Percentiles rank a stretch among this genome's conserved stretches.
phyloP scores from a whole-genome alignment of 2,797 vertebrate genomes.

The Phoebastria nigripes region DNA sequence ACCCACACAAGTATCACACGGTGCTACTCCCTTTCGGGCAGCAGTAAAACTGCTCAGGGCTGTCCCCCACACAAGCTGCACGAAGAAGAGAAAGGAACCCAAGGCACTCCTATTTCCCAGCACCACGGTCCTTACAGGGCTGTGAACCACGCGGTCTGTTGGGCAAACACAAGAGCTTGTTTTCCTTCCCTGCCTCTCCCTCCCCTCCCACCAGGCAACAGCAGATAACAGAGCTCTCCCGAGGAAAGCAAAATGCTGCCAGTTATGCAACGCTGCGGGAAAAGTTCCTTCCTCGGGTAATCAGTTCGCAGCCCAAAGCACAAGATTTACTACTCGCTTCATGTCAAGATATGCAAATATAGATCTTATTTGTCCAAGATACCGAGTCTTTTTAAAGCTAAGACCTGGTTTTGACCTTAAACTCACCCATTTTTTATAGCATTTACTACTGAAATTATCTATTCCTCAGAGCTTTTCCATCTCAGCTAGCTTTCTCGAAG shows the following conservation, averaged over 20 bases:
- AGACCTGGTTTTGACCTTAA: neutral
- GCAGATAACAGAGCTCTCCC: neutral
- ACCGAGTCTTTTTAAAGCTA: neutral
- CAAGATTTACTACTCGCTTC: neutral
- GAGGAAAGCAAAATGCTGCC: neutral
- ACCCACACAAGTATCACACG: rapidly evolving
- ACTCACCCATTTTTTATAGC: neutral
- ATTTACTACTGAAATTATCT: neutral
- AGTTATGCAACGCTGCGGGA: neutral
- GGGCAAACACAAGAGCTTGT: neutral
- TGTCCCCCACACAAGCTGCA: neutral
- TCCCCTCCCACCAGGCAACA: neutral
- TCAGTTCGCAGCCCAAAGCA: neutral
- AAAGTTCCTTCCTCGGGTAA: neutral
- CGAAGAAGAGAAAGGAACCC: neutral
- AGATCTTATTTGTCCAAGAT: conserved; percentile 11
- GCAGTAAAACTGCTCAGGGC: neutral
- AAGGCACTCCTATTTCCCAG: neutral
- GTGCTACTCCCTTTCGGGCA: neutral
- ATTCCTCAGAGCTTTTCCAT: neutral
- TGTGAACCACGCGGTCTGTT: rapidly evolving
- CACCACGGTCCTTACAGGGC: neutral
- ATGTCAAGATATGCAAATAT: neutral
- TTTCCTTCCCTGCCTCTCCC: neutral
- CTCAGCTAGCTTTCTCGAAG: neutral